Conservation (phyloP, 1,140 invertebrate genomes). For the Lasaia peninsularis region DNA sequence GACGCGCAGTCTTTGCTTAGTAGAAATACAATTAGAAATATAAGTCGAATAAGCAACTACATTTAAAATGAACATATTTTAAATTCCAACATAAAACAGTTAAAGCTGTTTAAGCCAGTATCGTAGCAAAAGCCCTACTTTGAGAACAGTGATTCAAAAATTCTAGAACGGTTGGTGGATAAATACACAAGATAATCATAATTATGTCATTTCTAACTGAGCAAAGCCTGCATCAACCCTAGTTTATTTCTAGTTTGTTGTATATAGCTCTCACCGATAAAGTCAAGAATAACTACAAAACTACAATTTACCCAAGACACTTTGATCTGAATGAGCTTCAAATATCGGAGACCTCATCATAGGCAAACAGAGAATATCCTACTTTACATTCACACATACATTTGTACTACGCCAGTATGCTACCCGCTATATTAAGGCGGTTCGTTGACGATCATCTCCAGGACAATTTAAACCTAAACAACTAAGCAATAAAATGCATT, state of each 20-base stretch:
- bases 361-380: constrained; percentile 8
- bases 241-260: constrained; percentile 36
- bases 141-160: too few relatives aligned
- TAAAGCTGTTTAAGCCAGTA: too few relatives aligned
- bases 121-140: too few relatives aligned
- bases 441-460: constrained; percentile 48
- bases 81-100: too few relatives aligned
- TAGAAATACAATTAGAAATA: constrained; percentile 4
- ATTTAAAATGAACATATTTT: too few relatives aligned
- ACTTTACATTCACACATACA: constrained; percentile 50
- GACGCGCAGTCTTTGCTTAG: constrained; percentile 22
- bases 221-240: constrained; percentile 24
- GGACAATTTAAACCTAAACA: constrained; percentile 40
- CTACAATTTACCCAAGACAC: not conserved
- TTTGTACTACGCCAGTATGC: constrained; percentile 74
- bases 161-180: too few relatives aligned
- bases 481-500: constrained; percentile 57
- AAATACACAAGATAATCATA: too few relatives aligned
- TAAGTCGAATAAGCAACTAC: not conserved
- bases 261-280: not conserved
- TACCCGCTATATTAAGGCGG: constrained; percentile 54
- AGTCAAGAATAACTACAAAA: not conserved
- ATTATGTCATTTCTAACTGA: constrained; percentile 9
- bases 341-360: constrained; percentile 3
- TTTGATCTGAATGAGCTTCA: not conserved